phyloP scores from a whole-genome alignment of 2,888 invertebrate genomes.

The Halictus ligatus region DNA sequence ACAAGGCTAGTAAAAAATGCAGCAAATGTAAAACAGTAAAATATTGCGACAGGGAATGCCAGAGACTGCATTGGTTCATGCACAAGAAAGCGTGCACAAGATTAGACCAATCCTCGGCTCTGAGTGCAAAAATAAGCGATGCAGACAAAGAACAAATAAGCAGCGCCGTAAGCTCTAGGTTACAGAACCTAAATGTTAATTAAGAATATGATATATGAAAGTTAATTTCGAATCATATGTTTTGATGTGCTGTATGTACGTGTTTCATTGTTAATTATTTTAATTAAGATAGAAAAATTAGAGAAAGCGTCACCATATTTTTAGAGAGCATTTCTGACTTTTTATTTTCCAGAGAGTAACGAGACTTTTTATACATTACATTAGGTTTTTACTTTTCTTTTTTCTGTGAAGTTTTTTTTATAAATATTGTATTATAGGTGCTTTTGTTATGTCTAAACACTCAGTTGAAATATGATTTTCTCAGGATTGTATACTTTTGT shows the following conservation, averaged over 20 bases:
- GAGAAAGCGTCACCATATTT: conserved; percentile 7
- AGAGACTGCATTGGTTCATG: conserved; percentile 96
- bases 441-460: conserved; percentile 25
- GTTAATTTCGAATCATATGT: conserved; percentile 40
- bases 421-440: conserved; percentile 41
- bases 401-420: conserved; percentile 15
- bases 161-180: conserved; percentile 76
- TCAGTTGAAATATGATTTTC: conserved; percentile 34
- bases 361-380: conserved; percentile 27
- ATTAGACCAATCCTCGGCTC: conserved; percentile 78
- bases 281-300: background rate
- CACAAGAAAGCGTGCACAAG: conserved; percentile 94
- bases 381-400: conserved; percentile 33
- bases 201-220: conserved; percentile 56
- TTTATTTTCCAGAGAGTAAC: conserved; percentile 21
- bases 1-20: conserved; percentile 96
- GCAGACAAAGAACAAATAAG: conserved; percentile 77
- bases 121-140: conserved; percentile 73
- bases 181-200: conserved; percentile 77
- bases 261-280: conserved; percentile 32
- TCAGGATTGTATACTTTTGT: conserved; percentile 50
- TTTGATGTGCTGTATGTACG: conserved; percentile 46
- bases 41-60: conserved; percentile 98
- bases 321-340: conserved; percentile 24
- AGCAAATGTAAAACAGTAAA: conserved; percentile 96